Evolutionary conservation across 2,113 vertebrate genomes (phyloP), one percentile per base, ranked within the genome.

Genomic region (Ameiurus melas): DNA sequence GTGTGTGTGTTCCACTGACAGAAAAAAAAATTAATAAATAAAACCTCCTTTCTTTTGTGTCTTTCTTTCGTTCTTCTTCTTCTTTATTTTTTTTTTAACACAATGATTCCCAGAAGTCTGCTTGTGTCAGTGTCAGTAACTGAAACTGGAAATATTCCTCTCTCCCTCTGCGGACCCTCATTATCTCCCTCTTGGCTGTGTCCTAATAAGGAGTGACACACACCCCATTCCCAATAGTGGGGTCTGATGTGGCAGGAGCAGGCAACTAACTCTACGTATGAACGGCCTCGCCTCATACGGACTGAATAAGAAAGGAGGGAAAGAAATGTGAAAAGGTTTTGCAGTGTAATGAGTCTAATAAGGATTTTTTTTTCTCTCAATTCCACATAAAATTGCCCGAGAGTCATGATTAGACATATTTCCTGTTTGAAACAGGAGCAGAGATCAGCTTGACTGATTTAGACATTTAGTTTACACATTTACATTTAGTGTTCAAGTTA

Each of bases 151-250:
- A 96, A 95, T 93, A 94, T 94, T 96, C 94, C 93, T 93, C 95
- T 94, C 95, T 94, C 94, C 94, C 94, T 91, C 91, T 92, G 93
- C 53, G 86, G 62, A 66, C 71, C 96, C 96, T 97, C 96, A 97
- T 97, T 97, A 97, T 93, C 75, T 85, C 95, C 96, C 94, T 95
- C 96, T 96, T 95, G 96, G 95, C 96, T 96, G 95, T 95, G 97
- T 96, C 93, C 86, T 95, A 97, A 96, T 90, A 86, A 96, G 95
- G 94, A 95, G 93, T 95, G 95, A 95, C 95, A 96, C 96, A 97
- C 95, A 97, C 97, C 97, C 96, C 95, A 97, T 96, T 95, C 94
- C 96, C 96, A 97, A 97, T 97, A 96, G 96, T 95, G 96, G 95
- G 95, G 94, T 96, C 96, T 97, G 96, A 97, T 96, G 96, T 97